Evolutionary conservation across 2,888 invertebrate genomes (phyloP), one percentile per base, ranked within the genome.

Genomic region (Hypomecis atomaria): DNA sequence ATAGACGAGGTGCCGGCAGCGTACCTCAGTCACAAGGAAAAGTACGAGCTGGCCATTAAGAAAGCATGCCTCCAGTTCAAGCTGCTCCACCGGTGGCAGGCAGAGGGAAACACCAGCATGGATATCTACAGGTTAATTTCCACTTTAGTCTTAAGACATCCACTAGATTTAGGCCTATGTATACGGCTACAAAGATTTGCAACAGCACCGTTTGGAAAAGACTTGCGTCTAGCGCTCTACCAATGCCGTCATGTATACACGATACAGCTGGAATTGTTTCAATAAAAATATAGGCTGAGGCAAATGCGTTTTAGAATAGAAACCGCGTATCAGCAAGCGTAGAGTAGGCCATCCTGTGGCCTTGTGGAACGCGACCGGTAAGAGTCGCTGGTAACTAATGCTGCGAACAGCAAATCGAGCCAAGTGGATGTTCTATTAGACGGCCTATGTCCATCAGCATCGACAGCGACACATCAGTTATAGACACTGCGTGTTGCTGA

Each of bases 21-120:
- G 65, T 97, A 96, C 82, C 93, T 96, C 67, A 97, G 97, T 66
- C 97, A 98, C 82, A 97, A 97, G 79, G 97, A 98, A 78, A 95
- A 96, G 70, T 97, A 97, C 84, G 96, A 97, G 80, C 93, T 96
- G 76, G 95, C 96, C 10, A 86, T 97, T 23, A 94, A 95, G 65
- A 97, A 96, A 82, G 94, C 96, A 38, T 96, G 96, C 75, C 83
- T 94, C 33, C 87, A 97, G 65, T 95, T 97, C 78, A 94, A 94
- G 67, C 94, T 97, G 84, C 94, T 97, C 40, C 94, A 95, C 44
- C 90, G 95, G 44, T 84, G 96, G 65, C 96, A 96, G 76, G 93
- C 94, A 11, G 93, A 94, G 68, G 96, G 96, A 43, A 95, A 94
- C 77, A 96, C 95, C 58, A 95, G 95, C 44, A 95, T 97, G 88